These are phyloP conservation scores for Lophura nycthemera DNA, from an alignment of 2,113 vertebrate genomes.

Conservation along the genomic window DNA sequence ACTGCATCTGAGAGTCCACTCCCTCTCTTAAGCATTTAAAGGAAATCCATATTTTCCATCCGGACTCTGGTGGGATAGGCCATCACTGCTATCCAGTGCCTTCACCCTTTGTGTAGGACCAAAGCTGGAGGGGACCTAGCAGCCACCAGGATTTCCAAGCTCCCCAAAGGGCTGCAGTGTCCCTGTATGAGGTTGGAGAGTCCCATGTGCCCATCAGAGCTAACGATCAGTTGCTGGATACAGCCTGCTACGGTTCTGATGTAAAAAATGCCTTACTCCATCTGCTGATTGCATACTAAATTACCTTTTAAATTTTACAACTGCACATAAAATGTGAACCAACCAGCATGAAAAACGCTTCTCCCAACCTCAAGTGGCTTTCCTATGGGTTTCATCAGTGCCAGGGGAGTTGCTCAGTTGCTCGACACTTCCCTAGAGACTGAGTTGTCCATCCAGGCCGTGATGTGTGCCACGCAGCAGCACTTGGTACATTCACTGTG, in stretches of 20 bases:
- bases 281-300: neutral
- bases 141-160: neutral
- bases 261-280: neutral
- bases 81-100: neutral
- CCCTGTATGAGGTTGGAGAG: neutral
- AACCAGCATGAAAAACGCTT: neutral
- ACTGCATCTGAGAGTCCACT: neutral
- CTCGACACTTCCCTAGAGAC: neutral
- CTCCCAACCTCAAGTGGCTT: neutral
- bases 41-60: slow-evolving; percentile 29
- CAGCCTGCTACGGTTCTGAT: accelerated
- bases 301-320: neutral
- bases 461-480: neutral
- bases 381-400: neutral
- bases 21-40: neutral
- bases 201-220: accelerated
- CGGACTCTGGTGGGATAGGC: neutral
- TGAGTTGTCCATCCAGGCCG: neutral
- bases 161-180: neutral
- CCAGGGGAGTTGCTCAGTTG: neutral
- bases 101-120: neutral
- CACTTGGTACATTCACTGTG: accelerated
- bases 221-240: neutral
- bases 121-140: neutral
- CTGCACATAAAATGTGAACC: neutral